phyloP scores from a whole-genome alignment of 2,888 invertebrate species.

The Harpalus rubripes region DNA sequence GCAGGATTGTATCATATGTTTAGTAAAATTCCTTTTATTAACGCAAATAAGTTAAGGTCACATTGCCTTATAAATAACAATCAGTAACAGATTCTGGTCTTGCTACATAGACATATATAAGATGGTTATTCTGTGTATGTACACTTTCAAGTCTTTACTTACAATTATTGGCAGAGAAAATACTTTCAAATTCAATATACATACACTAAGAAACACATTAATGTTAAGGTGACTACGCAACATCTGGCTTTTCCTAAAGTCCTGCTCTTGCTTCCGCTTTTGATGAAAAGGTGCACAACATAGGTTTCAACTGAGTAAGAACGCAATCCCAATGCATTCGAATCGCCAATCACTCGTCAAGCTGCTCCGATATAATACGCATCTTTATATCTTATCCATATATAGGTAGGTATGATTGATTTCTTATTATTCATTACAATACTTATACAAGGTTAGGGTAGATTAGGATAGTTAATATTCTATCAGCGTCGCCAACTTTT shows the following conservation, averaged over 20 bases:
- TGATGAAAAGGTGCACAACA: slow-evolving; percentile 55
- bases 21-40: slow-evolving; percentile 78
- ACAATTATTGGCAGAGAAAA: slow-evolving; percentile 74
- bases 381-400: slow-evolving; percentile 50
- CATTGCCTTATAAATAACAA: slow-evolving; percentile 77
- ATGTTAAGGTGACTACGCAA: slow-evolving; percentile 74
- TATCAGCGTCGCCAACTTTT: slow-evolving; percentile 5
- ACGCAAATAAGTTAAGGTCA: slow-evolving; percentile 79
- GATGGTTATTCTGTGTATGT: slow-evolving; percentile 75
- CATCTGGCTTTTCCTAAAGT: slow-evolving; percentile 72
- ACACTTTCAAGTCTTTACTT: slow-evolving; percentile 72
- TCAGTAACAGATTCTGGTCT: slow-evolving; percentile 75
- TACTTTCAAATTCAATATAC: slow-evolving; percentile 75
- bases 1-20: slow-evolving; percentile 64
- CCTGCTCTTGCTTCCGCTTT: slow-evolving; percentile 74
- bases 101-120: slow-evolving; percentile 76
- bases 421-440: slow-evolving; percentile 50
- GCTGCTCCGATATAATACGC: slow-evolving; percentile 47
- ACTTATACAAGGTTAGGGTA: slow-evolving; percentile 45
- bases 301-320: slow-evolving; percentile 45
- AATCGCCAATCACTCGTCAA: slow-evolving; percentile 43
- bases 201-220: slow-evolving; percentile 77
- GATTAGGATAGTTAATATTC: slow-evolving; percentile 28
- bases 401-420: slow-evolving; percentile 46
- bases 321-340: not conserved